phyloP scores from a whole-genome alignment of 2,888 invertebrate genomes.

The Serrognathus titanus region DNA sequence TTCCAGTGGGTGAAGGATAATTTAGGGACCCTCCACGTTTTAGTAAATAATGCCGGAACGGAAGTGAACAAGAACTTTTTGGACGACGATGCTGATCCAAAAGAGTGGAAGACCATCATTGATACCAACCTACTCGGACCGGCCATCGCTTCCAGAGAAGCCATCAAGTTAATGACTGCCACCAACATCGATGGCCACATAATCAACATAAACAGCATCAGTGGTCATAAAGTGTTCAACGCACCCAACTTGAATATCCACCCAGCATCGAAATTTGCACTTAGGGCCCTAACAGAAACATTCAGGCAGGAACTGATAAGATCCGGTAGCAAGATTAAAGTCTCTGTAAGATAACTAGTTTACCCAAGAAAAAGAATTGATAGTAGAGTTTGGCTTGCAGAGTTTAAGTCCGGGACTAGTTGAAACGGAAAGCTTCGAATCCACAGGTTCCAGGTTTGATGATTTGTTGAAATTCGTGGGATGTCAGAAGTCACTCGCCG shows the following conservation, averaged over 20 bases:
- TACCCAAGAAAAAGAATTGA: neutral
- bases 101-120: constrained; percentile 20
- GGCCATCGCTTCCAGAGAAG: constrained; percentile 24
- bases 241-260: constrained; percentile 20
- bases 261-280: constrained; percentile 23
- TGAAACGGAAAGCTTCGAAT: constrained; percentile 1
- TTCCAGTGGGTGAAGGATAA: constrained; percentile 26
- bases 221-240: constrained; percentile 21
- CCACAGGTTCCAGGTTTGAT: neutral
- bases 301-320: constrained; percentile 21
- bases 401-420: constrained; percentile 13
- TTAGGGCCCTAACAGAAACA: constrained; percentile 27
- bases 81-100: constrained; percentile 18
- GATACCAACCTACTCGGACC: constrained; percentile 23
- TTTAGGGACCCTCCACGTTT: constrained; percentile 26
- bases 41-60: constrained; percentile 30
- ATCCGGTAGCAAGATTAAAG: constrained; percentile 17
- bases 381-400: constrained; percentile 2
- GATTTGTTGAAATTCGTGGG: neutral
- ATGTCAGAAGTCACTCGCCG: neutral
- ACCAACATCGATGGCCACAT: constrained; percentile 27
- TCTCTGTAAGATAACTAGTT: constrained; percentile 11
- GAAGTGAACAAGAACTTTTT: constrained; percentile 13
- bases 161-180: constrained; percentile 23
- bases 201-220: constrained; percentile 27